Evolutionary conservation across 1,140 invertebrate genomes (phyloP), one percentile per base, ranked within the genome.

Genomic region (Proctacanthus coquilletti): DNA sequence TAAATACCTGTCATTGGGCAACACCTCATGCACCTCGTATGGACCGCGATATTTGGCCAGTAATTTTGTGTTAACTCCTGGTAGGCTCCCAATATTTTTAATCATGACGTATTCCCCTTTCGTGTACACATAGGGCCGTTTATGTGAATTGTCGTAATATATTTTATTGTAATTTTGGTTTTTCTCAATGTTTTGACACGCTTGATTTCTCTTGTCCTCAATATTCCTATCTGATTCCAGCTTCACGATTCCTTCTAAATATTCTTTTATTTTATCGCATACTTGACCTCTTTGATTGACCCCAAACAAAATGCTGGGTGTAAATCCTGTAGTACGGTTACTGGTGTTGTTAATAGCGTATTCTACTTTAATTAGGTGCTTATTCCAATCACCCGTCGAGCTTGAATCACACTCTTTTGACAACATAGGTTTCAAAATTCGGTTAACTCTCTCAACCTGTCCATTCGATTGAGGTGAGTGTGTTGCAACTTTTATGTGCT

Each of bases 31-130:
- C 10, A 50, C 33, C 21, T 36, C 23, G 25, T 45, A 51, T 5
- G 45, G 46, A 11, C 44, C 46, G 29, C 43, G 42, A 17, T 21
- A 47, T 20, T 43, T 40, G 1, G 41, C 43, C 2, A 44, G 21
- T 3, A 49, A 20, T 34, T 51, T 49, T 36, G 41, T 45, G 17
- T 44, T 46, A n/a, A 45, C 39, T 0, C 45, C 45, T 11, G 40
- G 32, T 17, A 45, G 43, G 4, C 21, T 43, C 13, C 43, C 43
- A 13, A 40, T 36, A 21, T 48, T 42, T 30, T 38, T 38, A 18
- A 48, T 43, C 35, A 45, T 41, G 0, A 51, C 40, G 10, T 20
- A 45, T 35, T 51, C 45, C 13, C 43, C 47, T 21, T 34, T 27
- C 38, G 40, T 29, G 34, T 44, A 49, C 13, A 20, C 30, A 9